Percentiles rank a stretch among this genome's conserved stretches.
These are phyloP conservation scores for Bombus cullumanus DNA, from an alignment of 1,140 invertebrate genomes.

Conservation along the genomic window DNA sequence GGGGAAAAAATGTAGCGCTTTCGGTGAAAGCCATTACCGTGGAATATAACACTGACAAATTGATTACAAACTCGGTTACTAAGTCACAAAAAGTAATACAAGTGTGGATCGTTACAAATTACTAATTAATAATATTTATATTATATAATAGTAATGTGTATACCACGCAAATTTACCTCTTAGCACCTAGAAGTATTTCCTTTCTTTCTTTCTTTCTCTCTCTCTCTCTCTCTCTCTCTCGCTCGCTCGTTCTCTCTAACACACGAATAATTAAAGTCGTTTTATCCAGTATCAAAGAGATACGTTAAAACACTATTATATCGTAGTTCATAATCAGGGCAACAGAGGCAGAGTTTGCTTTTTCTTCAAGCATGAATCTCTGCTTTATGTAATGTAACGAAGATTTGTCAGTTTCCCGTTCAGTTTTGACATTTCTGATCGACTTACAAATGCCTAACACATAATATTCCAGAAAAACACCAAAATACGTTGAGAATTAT, in stretches of 20 bases:
- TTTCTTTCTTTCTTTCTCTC: background rate
- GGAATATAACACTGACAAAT: background rate
- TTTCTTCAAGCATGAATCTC: background rate
- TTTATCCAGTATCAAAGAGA: conserved; percentile 75
- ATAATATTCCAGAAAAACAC: conserved; percentile 16
- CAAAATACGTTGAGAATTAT: conserved; percentile 9
- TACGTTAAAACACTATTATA: conserved; percentile 22
- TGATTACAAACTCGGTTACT: conserved; percentile 58
- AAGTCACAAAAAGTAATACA: conserved; percentile 68
- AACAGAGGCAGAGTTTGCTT: background rate
- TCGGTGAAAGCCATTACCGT: conserved; percentile 2
- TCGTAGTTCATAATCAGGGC: conserved; percentile 20
- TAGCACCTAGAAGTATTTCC: conserved; percentile 6
- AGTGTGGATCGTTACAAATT: background rate
- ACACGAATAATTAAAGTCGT: conserved; percentile 54
- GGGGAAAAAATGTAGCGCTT: conserved; percentile 22
- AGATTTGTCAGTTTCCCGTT: background rate
- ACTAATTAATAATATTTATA: conserved; percentile 8
- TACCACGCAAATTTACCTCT: conserved; percentile 10
- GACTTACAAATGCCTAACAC: background rate
- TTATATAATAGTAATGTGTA: conserved; percentile 27
- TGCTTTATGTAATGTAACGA: background rate
- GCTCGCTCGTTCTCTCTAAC: background rate
- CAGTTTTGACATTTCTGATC: background rate
- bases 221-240: background rate